Conservation (phyloP, 2,888 invertebrate species). For the Hyppa rectilinea region DNA sequence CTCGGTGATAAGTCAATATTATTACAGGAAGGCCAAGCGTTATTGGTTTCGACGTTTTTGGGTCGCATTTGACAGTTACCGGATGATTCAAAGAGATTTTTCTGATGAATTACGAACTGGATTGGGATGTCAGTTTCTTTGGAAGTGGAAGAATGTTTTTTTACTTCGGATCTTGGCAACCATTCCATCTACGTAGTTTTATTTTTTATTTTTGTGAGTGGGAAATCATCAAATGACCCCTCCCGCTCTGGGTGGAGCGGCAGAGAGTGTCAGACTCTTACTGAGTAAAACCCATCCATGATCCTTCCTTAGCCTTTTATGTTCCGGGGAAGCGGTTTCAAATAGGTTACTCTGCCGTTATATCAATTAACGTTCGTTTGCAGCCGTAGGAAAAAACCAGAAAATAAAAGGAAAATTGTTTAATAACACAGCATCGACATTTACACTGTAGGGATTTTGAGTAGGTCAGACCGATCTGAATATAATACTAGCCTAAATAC, state of each 20-base stretch:
- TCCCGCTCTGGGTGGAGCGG: too few species aligned
- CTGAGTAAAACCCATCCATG: too few species aligned
- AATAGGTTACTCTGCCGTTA: too few species aligned
- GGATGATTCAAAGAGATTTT: constrained; percentile 27
- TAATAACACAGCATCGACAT: neutral
- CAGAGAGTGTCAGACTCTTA: too few species aligned
- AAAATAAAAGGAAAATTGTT: neutral
- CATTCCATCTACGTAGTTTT: too few species aligned
- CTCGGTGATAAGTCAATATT: constrained; percentile 67
- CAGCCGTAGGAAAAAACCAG: neutral
- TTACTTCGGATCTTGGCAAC: neutral
- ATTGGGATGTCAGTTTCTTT: neutral
- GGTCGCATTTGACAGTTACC: constrained; percentile 40
- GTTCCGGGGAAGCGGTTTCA: too few species aligned
- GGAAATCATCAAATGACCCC: too few species aligned
- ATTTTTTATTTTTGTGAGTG: too few species aligned
- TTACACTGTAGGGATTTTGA: neutral
- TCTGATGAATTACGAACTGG: constrained; percentile 13
- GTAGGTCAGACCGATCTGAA: neutral
- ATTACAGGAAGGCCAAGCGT: constrained; percentile 40
- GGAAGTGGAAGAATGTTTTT: neutral
- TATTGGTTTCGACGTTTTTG: constrained; percentile 50
- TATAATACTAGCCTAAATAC: neutral
- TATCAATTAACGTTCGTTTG: too few species aligned
- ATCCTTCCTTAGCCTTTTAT: too few species aligned